Evolutionary conservation across 2,113 vertebrate genomes (phyloP).

Genomic region (Helogale parvula): DNA sequence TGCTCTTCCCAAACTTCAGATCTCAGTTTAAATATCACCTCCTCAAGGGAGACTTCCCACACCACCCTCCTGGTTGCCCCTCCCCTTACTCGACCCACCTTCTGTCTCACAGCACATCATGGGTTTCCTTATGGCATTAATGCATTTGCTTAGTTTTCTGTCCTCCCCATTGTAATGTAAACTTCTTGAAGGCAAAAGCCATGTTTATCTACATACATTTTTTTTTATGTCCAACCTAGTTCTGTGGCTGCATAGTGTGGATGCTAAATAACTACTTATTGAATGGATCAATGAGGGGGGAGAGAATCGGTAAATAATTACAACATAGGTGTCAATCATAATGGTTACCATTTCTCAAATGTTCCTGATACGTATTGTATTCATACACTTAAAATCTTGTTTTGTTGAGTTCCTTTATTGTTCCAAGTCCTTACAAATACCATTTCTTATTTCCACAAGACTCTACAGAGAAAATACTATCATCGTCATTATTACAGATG

Average conservation of each 20-base stretch:
- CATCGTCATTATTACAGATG: background rate
- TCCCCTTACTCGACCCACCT: background rate
- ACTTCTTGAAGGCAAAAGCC: background rate
- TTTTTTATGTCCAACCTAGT: background rate
- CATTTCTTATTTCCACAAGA: background rate
- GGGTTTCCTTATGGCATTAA: background rate
- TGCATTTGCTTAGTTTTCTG: background rate
- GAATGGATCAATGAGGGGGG: background rate
- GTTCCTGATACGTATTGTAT: background rate
- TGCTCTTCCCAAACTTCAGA: background rate
- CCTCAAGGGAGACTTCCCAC: background rate
- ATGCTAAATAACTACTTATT: background rate
- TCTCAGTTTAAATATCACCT: background rate
- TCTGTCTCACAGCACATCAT: background rate
- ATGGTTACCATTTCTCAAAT: background rate
- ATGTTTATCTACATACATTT: background rate
- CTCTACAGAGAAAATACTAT: background rate
- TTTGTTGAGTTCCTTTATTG: background rate
- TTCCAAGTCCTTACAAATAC: background rate
- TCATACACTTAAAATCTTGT: background rate
- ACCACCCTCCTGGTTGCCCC: background rate
- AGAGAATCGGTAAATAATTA: background rate
- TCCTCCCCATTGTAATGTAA: background rate
- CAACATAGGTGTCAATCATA: background rate
- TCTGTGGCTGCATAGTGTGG: background rate